Evolutionary conservation across 2,113 vertebrate genomes (phyloP).

Genomic region (Hippocampus guttulatus): DNA sequence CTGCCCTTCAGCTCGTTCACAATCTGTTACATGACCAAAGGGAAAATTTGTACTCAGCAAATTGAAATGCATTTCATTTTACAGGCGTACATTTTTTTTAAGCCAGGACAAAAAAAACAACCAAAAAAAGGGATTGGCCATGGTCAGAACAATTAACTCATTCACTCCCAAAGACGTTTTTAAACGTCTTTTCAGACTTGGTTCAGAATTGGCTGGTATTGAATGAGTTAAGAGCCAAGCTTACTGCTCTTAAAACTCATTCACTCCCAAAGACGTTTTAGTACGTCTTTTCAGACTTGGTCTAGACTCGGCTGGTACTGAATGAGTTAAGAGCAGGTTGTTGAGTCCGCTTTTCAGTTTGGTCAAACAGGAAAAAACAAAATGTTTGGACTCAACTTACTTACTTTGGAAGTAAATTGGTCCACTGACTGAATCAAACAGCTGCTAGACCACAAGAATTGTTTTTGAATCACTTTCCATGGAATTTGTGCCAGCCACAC

Average conservation of each 20-base stretch:
- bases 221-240: too few species aligned
- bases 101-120: too few species aligned
- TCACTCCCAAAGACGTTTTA: too few species aligned
- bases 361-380: not conserved
- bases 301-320: too few species aligned
- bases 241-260: too few species aligned
- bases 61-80: not conserved
- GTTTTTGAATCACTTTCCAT: not conserved
- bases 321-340: not conserved
- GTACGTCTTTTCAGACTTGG: too few species aligned
- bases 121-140: too few species aligned
- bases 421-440: not conserved
- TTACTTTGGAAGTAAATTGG: not conserved
- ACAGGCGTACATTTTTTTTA: not conserved
- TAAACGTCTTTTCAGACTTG: too few species aligned
- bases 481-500: not conserved
- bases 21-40: conserved; percentile 69
- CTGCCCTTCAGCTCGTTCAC: conserved; percentile 89
- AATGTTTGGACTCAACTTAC: not conserved
- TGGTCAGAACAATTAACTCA: not conserved
- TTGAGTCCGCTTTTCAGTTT: not conserved
- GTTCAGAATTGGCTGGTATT: too few species aligned
- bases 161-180: too few species aligned
- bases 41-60: not conserved
- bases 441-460: not conserved